These are phyloP conservation scores for Phanerotoma sp. DNA, from an alignment of 2,888 invertebrate species.

Conservation along the genomic window DNA sequence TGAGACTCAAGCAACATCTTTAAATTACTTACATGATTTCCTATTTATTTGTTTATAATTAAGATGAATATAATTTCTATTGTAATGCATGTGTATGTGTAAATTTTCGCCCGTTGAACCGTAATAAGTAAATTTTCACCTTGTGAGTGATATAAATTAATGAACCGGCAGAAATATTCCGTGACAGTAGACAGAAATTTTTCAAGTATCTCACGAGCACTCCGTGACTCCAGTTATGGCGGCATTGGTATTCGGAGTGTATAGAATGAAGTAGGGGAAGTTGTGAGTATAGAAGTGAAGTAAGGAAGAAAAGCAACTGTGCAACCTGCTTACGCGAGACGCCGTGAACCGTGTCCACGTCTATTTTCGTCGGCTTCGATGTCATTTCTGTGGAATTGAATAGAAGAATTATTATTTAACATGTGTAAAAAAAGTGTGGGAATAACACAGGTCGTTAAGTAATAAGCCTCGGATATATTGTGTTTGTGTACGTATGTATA, in stretches of 20 bases:
- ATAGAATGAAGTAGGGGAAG: neutral
- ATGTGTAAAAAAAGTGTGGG: neutral
- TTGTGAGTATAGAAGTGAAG: neutral
- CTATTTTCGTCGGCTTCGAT: slow-evolving; percentile 1
- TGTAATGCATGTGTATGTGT: too few species aligned
- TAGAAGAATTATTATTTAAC: too few species aligned
- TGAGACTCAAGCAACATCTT: neutral
- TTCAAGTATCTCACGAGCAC: neutral
- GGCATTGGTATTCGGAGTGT: neutral
- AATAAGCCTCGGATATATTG: slow-evolving; percentile 1
- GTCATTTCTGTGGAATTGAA: too few species aligned
- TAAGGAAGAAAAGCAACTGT: slow-evolving; percentile 6
- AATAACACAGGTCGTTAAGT: neutral
- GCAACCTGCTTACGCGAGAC: slow-evolving; percentile 38
- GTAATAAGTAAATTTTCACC: too few species aligned
- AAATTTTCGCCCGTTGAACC: too few species aligned
- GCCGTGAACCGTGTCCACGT: slow-evolving; percentile 23
- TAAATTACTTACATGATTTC: too few species aligned
- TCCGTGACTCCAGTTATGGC: slow-evolving; percentile 5
- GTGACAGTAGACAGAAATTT: too few species aligned
- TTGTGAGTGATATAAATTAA: neutral
- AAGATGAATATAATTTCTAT: too few species aligned
- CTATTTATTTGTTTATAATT: too few species aligned
- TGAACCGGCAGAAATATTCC: too few species aligned
- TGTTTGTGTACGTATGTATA: neutral